Evolutionary conservation across 2,113 vertebrate species (phyloP).

Genomic region (Eulacestoma nigropectus): DNA sequence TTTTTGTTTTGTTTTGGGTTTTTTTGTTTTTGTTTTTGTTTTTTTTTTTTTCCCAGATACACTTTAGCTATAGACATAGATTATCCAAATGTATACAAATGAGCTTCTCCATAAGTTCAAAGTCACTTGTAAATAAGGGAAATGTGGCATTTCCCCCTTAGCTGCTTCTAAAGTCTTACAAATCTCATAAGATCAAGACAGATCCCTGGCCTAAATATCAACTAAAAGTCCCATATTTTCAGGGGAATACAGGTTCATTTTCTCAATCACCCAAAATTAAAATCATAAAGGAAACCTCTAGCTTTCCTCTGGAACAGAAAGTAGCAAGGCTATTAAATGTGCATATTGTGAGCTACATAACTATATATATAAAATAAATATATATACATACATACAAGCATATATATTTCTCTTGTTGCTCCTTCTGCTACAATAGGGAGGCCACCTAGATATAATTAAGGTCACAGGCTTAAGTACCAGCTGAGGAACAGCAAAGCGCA

Average conservation of each 20-base stretch:
- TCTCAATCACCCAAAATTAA: slow-evolving; percentile 15
- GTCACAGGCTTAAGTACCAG: background rate
- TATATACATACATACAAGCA: rapidly evolving
- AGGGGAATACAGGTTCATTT: slow-evolving; percentile 5
- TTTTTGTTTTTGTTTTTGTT: background rate
- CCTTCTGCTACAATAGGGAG: background rate
- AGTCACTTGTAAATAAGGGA: slow-evolving; percentile 47
- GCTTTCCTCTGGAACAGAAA: background rate
- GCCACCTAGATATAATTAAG: slow-evolving; percentile 10
- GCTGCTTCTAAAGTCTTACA: slow-evolving; percentile 2
- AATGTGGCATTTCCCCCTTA: background rate
- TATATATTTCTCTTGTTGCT: background rate
- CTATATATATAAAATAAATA: background rate
- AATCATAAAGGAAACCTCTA: slow-evolving; percentile 19
- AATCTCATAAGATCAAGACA: slow-evolving; percentile 47
- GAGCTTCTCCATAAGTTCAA: slow-evolving; percentile 33
- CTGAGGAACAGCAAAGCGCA: background rate
- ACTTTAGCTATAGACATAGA: slow-evolving; percentile 31
- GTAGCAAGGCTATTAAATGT: background rate
- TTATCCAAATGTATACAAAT: slow-evolving; percentile 58
- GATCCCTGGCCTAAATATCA: slow-evolving; percentile 34
- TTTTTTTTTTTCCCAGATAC: background rate
- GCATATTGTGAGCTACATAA: background rate
- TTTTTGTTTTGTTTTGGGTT: background rate
- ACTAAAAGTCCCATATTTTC: slow-evolving; percentile 5